These are phyloP conservation scores for Myrmecobius fasciatus DNA, from an alignment of 2,113 vertebrate species.

Conservation along the genomic window DNA sequence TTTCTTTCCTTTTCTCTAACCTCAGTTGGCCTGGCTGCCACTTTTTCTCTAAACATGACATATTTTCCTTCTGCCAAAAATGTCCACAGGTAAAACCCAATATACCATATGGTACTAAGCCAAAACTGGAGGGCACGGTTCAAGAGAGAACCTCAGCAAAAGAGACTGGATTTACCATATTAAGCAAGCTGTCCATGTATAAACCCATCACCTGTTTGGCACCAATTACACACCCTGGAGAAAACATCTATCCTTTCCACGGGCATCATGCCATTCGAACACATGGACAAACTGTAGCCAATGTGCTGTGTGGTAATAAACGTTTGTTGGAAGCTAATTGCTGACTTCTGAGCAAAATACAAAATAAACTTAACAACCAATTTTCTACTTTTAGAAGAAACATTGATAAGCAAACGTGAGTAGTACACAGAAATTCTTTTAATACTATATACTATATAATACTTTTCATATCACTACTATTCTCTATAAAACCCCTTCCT, in stretches of 20 bases:
- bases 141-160: constrained; percentile 37
- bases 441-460: too few species aligned
- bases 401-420: background rate
- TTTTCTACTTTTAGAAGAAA: background rate
- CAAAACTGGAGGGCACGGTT: background rate
- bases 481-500: constrained; percentile 68
- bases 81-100: background rate
- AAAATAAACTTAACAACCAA: background rate
- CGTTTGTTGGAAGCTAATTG: background rate
- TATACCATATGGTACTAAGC: background rate
- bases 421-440: constrained; percentile 41
- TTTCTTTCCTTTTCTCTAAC: background rate
- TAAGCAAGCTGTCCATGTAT: constrained; percentile 33
- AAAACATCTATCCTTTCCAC: background rate
- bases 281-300: background rate
- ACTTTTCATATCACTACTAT: too few species aligned
- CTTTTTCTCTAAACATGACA: background rate
- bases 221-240: background rate
- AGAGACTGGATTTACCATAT: background rate
- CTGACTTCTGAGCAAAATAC: constrained; percentile 2
- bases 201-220: constrained; percentile 1
- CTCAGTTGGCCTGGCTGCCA: background rate
- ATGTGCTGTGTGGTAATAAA: background rate
- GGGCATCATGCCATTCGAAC: background rate
- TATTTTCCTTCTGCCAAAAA: background rate